Base-by-base conservation (phyloP, 2,113 vertebrate species). In the Sebastes schlegelii region DNA sequence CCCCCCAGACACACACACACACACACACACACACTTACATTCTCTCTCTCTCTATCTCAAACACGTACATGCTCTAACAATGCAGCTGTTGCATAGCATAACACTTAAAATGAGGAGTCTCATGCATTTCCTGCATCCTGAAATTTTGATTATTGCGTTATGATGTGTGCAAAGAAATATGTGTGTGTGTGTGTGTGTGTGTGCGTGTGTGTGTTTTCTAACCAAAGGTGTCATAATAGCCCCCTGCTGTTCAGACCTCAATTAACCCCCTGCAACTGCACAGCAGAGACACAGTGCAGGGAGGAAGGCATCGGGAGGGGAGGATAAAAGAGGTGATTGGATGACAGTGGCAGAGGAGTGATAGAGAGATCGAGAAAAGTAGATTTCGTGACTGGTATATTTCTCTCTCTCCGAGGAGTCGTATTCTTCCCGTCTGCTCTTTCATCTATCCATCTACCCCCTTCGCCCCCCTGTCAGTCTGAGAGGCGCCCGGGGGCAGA, bases 191-290 rank as follows among this genome's bases (percentile, higher is more conserved):
- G 11, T 79, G 74, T 74, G 40, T 52, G 61, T 55, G 64, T 73
- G 42, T 73, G 68, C 65, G 72, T 54, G 52, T 73, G 65, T 85
- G 66, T 83, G 55, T 74, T 52, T 72, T 84, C 74, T 83, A 79
- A 74, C 61, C 62, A 84, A 89, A 91, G 84, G 91, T 94, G 89
- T 92, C 84, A 88, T 91, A 92, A 93, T 89, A 75, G 77, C 84
- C 84, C 89, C 92, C 92, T 79, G 89, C 84, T 91, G 91, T 69
- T 91, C 60, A 77, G 88, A 92, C 92, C 92, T 93, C 90, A 91
- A 94, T 93, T 92, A 93, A 92, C 93, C 93, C 91, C 91, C 92
- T 82, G 77, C 85, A 77, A 92, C 87, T 91, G 83, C 87, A 80
- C 89, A 86, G 86, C 80, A 75, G 86, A 77, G 83, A 74, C 23